Percentiles rank a stretch among this genome's conserved stretches.
These are phyloP conservation scores for Acronicta alni DNA, from an alignment of 2,888 invertebrate species.

Conservation along the genomic window DNA sequence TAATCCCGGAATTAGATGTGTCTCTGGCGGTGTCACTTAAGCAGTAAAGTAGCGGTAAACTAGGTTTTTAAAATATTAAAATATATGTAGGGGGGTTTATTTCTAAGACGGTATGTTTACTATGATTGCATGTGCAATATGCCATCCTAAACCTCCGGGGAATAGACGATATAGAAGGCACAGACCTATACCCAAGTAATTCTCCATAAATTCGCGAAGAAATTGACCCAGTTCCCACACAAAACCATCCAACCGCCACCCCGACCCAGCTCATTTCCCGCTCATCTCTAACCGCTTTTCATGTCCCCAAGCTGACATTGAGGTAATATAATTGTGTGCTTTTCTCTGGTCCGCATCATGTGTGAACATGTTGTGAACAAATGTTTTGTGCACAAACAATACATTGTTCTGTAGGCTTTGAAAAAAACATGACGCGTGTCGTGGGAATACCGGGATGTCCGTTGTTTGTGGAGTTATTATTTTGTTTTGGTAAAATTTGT, in stretches of 20 bases:
- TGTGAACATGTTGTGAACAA: constrained; percentile 2
- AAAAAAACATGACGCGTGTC: constrained; percentile 8
- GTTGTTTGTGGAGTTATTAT: constrained; percentile 2
- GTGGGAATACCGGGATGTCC: background rate
- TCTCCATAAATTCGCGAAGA: too few relatives aligned
- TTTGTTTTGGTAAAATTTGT: too few relatives aligned
- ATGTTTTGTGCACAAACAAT: constrained; percentile 20
- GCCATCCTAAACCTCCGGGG: too few relatives aligned
- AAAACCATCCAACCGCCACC: background rate
- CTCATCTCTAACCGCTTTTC: background rate
- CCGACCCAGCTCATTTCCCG: background rate
- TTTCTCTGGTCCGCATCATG: background rate
- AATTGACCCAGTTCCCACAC: background rate
- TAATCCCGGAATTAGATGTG: too few relatives aligned
- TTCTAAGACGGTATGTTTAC: too few relatives aligned
- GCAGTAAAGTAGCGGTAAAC: too few relatives aligned
- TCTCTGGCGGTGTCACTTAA: too few relatives aligned
- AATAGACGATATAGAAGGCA: too few relatives aligned
- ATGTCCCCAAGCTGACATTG: constrained; percentile 1
- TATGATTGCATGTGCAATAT: too few relatives aligned
- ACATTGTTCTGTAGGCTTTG: constrained; percentile 3
- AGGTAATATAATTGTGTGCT: constrained; percentile 6
- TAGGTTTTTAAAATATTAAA: too few relatives aligned
- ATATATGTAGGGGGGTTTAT: too few relatives aligned
- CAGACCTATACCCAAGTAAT: too few relatives aligned